Conservation (phyloP, 2,888 invertebrate genomes). For the Pyrocoelia pectoralis region DNA sequence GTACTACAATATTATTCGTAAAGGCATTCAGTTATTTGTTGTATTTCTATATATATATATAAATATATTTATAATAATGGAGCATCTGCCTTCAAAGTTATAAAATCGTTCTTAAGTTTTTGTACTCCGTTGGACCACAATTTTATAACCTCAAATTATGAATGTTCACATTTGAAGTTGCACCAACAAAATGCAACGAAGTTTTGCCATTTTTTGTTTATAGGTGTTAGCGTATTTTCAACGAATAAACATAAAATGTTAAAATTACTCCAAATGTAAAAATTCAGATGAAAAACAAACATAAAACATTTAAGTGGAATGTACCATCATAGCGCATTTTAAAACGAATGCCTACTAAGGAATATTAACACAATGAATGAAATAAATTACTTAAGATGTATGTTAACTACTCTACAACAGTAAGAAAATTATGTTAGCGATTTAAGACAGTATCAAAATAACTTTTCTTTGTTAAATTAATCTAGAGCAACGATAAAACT, state of each 20-base stretch:
- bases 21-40: constrained; percentile 62
- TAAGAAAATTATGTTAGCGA: constrained; percentile 35
- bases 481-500: constrained; percentile 38
- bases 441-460: constrained; percentile 50
- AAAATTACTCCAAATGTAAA: constrained; percentile 26
- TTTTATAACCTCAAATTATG: constrained; percentile 50
- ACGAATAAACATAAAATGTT: constrained; percentile 15
- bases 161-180: constrained; percentile 49
- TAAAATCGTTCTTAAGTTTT: constrained; percentile 51
- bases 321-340: constrained; percentile 46
- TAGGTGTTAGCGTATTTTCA: not conserved
- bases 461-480: constrained; percentile 44
- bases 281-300: constrained; percentile 26
- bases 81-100: constrained; percentile 52
- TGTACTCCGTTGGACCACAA: constrained; percentile 51
- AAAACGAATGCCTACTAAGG: constrained; percentile 45
- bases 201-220: constrained; percentile 13
- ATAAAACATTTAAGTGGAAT: constrained; percentile 49
- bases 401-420: constrained; percentile 38
- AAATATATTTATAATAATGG: constrained; percentile 57
- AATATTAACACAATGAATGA: constrained; percentile 38
- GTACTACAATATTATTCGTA: constrained; percentile 61
- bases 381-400: constrained; percentile 43
- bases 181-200: constrained; percentile 6
- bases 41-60: constrained; percentile 54